Conservation (phyloP, 2,888 invertebrate species). For the Gonocerus acuteangulatus region DNA sequence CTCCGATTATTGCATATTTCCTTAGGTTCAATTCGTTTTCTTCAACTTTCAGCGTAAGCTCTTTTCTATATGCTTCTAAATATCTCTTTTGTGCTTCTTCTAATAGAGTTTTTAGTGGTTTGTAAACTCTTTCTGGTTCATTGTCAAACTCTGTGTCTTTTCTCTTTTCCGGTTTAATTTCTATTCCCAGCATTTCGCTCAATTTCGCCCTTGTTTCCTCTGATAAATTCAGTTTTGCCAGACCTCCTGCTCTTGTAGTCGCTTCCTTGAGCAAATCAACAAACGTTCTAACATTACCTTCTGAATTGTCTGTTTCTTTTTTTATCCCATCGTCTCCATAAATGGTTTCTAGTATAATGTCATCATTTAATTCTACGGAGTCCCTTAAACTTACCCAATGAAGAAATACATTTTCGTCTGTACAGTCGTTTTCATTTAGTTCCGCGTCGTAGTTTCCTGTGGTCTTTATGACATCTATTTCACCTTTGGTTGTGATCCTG, state of each 20-base stretch:
- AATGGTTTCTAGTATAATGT: neutral
- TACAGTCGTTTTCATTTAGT: conserved; percentile 1
- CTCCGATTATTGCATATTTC: conserved; percentile 67
- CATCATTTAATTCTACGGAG: conserved; percentile 8
- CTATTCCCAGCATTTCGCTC: neutral
- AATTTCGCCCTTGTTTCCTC: neutral
- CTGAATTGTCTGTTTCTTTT: neutral
- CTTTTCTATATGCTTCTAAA: conserved; percentile 17
- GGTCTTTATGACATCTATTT: neutral
- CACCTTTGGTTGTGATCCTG: conserved; percentile 7
- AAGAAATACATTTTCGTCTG: neutral
- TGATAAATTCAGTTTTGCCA: neutral
- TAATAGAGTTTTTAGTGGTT: conserved; percentile 7
- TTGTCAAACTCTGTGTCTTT: conserved; percentile 3
- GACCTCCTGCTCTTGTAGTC: conserved; percentile 1
- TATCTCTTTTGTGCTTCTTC: conserved; percentile 20
- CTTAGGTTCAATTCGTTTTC: conserved; percentile 53
- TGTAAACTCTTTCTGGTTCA: conserved; percentile 1
- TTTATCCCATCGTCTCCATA: neutral
- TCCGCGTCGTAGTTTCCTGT: neutral
- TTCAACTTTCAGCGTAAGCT: conserved; percentile 14
- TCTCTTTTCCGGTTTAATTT: neutral
- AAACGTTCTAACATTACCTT: neutral
- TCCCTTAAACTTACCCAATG: conserved; percentile 24
- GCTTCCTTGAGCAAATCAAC: conserved; percentile 13